Base-by-base conservation (phyloP, 2,113 vertebrate genomes). In the Hemichromis elongatus region DNA sequence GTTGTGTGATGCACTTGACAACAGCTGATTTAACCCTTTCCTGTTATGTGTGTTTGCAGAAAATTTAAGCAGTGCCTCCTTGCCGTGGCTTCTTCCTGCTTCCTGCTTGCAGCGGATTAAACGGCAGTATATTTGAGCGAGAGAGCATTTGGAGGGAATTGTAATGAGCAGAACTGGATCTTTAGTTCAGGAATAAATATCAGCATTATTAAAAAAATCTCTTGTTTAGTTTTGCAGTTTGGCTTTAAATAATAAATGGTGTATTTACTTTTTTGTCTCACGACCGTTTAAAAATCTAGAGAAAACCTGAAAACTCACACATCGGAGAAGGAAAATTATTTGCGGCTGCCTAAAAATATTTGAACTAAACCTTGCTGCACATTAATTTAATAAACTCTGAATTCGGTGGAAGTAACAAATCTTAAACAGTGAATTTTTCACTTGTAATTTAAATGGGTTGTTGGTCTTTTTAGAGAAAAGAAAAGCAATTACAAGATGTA, bases 1-100 rank as follows among this genome's bases (percentile, higher is more conserved):
- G 87, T 92, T 87, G 56, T 26, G 56, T 59, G 89, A 90, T 68
- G 30, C 59, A 18, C 50, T 53, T 61, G 89, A 94, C 90, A 88
- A 81, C 81, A 81, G 75, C 77, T 75, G 70, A 6, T 80, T 92
- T 79, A 82, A 86, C 79, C 73, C 54, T 40, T 47, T 78, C 3
- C 54, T 42, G 35, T 45, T 35, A 66, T 11, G 6, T 81, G 30
- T 52, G 70, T 52, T 52, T 75, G 68, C 24, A 37, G 24, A n/a
- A 24, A 9, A 55, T 52, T 75, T 77, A 5, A 77, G 52, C 6
- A 19, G n/a, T 11, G 54, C 61, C 12, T 3, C 30, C 28, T 47
- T 53, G 28, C 26, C 30, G 40, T 45, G 55, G 53, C 81, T 59
- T 78, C 63, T 8, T 66, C 14, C 10, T 52, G 59, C 63, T 78